Conservation (phyloP, 2,888 invertebrate species). For the Volucella zonaria region DNA sequence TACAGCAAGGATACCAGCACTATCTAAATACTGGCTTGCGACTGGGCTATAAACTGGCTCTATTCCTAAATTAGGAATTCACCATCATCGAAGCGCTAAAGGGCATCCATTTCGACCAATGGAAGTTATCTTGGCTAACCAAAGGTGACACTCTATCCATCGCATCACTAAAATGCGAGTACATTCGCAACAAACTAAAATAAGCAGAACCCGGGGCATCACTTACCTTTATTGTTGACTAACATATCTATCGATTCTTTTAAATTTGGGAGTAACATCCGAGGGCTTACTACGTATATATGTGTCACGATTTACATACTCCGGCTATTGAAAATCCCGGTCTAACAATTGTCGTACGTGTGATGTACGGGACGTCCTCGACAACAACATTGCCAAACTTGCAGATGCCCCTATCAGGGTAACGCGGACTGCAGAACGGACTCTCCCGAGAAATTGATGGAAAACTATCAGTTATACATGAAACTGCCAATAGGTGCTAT, state of each 20-base stretch:
- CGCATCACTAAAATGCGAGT: constrained; percentile 76
- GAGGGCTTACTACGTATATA: constrained; percentile 77
- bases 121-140: constrained; percentile 79
- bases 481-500: constrained; percentile 76
- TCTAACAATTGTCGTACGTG: constrained; percentile 84
- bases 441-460: constrained; percentile 89
- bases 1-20: constrained; percentile 87
- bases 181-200: constrained; percentile 76
- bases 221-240: constrained; percentile 86
- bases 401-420: constrained; percentile 86
- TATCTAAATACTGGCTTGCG: constrained; percentile 89
- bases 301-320: constrained; percentile 78
- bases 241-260: constrained; percentile 86
- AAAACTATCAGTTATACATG: constrained; percentile 83
- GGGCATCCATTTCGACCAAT: constrained; percentile 82
- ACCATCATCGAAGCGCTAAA: constrained; percentile 84
- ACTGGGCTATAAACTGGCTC: constrained; percentile 87
- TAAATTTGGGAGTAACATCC: constrained; percentile 84
- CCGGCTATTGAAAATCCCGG: constrained; percentile 79
- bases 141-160: constrained; percentile 81
- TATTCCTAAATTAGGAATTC: constrained; percentile 83
- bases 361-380: constrained; percentile 85
- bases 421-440: constrained; percentile 88
- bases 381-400: constrained; percentile 86
- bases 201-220: constrained; percentile 76